Percentiles rank a stretch among this genome's conserved stretches.
These are phyloP conservation scores for Alcedo atthis DNA, from an alignment of 2,797 vertebrate genomes.

Conservation along the genomic window DNA sequence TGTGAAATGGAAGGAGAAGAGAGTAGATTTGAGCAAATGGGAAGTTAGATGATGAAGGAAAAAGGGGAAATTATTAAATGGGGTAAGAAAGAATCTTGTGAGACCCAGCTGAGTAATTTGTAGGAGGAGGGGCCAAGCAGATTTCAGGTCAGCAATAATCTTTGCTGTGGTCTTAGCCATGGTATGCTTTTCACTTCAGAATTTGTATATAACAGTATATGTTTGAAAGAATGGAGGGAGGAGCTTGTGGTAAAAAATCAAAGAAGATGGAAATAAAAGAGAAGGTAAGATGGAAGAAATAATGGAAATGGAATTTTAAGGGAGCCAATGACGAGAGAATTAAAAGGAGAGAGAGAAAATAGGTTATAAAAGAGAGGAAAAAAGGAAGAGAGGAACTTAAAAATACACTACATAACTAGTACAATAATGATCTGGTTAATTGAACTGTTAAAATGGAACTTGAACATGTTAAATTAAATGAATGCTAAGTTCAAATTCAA, in stretches of 20 bases:
- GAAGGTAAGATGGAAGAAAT: background rate
- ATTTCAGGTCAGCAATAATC: background rate
- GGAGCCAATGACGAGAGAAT: background rate
- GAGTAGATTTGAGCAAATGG: background rate
- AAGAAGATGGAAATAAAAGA: background rate
- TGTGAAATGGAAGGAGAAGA: background rate
- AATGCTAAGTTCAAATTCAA: background rate
- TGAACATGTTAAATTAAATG: background rate
- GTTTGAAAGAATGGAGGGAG: background rate
- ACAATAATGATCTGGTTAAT: background rate
- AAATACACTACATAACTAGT: background rate
- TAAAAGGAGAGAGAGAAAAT: background rate
- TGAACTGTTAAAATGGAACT: background rate
- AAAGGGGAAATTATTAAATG: background rate
- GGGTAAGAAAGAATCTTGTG: background rate
- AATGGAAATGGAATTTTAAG: background rate
- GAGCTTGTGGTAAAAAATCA: background rate
- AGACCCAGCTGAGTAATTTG: background rate
- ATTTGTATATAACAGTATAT: background rate
- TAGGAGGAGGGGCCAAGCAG: background rate
- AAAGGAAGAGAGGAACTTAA: background rate
- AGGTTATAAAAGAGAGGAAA: background rate
- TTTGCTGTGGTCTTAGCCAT: background rate
- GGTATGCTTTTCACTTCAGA: background rate
- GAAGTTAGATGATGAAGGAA: background rate